phyloP scores from a whole-genome alignment of 2,797 vertebrate species.

The Thamnophis elegans region DNA sequence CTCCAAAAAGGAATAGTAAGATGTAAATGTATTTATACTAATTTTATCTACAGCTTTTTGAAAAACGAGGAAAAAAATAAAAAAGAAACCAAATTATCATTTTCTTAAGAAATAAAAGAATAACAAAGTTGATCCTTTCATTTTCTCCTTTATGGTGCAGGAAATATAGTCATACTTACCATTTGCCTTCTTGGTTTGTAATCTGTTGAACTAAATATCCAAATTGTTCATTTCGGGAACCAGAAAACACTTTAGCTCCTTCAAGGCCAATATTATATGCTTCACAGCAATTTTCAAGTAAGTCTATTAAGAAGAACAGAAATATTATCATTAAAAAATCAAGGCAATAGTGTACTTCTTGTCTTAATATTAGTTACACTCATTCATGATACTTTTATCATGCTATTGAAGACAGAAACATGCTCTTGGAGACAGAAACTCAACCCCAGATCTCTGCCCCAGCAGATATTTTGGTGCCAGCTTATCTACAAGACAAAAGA shows the following conservation, averaged over 20 bases:
- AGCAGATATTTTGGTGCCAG: too few species aligned
- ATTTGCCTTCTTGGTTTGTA: slow-evolving; percentile 81
- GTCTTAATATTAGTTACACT: background rate
- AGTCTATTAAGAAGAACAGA: slow-evolving; percentile 65
- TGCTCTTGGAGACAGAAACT: too few species aligned
- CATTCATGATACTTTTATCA: background rate
- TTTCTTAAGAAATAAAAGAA: background rate
- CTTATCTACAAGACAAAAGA: too few species aligned
- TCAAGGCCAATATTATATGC: slow-evolving; percentile 86
- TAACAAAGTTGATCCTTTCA: background rate
- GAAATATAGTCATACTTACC: slow-evolving; percentile 73
- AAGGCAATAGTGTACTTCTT: slow-evolving; percentile 34
- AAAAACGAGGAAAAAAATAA: background rate
- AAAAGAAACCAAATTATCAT: background rate
- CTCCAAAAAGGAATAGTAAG: background rate
- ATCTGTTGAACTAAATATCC: slow-evolving; percentile 87
- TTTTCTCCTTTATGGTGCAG: background rate
- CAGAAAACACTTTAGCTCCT: slow-evolving; percentile 82
- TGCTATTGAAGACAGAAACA: too few species aligned
- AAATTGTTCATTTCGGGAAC: slow-evolving; percentile 80
- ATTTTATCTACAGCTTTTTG: background rate
- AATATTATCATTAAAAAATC: slow-evolving; percentile 55
- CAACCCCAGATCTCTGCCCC: too few species aligned
- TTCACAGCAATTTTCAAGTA: slow-evolving; percentile 64
- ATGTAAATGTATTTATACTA: background rate